Evolutionary conservation across 2,888 invertebrate species (phyloP), one percentile per base, ranked within the genome.

Genomic region (Melikaiella ostensackeni): DNA sequence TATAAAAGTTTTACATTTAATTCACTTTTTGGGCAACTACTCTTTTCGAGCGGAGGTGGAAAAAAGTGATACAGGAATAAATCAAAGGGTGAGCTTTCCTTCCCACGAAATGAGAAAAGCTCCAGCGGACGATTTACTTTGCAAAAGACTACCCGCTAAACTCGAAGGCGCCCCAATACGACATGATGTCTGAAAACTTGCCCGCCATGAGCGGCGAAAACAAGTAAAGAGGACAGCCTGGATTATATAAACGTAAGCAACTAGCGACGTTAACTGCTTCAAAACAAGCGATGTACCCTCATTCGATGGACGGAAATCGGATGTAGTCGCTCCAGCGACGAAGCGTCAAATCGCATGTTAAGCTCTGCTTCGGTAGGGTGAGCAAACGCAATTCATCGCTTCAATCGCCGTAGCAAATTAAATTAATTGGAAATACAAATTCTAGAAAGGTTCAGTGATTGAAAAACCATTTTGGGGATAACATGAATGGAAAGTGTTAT

Each of bases 191-290:
- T 87, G 87, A 88, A 88, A 88, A 88, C 84, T 88, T 88, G 84
- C 85, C 86, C 86, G 86, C 19, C 33, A 88, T 88, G 87, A 88
- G 85, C 82, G 84, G 81, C 81, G 86, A 88, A 88, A 88, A 88
- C 88, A 88, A 88, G 88, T 50, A 84, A 86, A 86, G 84, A 84
- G 82, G 83, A 81, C 81, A 84, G 73, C 77, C 83, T 77, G 76
- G 79, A 79, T 81, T 79, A 83, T 82, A 82, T 82, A 82, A 84
- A 83, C 83, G 84, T 85, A 83, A 86, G 85, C 85, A 84, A 83
- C 2, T 30, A 30, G 4, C 75, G 82, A 85, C 84, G 84, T 87
- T 86, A 87, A 86, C 84, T 83, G 82, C 81, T 85, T 84, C 81
- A 86, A 88, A 87, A 87, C 86, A 88, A 84, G 81, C 83, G 81